phyloP scores from a whole-genome alignment of 2,113 vertebrate species.

The Psittacara wagleri region DNA sequence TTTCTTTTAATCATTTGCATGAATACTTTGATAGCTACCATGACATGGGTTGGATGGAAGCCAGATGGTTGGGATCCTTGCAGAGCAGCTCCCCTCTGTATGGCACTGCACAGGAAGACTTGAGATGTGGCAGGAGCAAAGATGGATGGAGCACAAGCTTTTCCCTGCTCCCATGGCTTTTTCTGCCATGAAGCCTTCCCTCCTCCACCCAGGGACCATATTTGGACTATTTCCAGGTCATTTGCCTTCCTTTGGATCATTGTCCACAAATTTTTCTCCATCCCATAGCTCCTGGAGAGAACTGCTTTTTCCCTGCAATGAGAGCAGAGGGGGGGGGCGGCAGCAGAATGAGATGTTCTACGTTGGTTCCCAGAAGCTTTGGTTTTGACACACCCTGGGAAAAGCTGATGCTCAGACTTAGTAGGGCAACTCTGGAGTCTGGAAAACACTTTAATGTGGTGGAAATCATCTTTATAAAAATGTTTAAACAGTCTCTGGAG shows the following conservation, averaged over 20 bases:
- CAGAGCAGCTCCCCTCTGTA: not conserved
- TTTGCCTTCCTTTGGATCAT: not conserved
- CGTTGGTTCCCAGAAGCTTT: not conserved
- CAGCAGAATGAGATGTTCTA: not conserved
- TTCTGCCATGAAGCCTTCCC: not conserved
- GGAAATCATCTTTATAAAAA: not conserved
- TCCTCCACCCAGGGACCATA: not conserved
- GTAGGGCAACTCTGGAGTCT: not conserved
- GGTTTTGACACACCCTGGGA: not conserved
- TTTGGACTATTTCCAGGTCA: not conserved
- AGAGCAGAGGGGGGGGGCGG: not conserved
- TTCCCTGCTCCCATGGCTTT: not conserved
- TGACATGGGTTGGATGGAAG: not conserved
- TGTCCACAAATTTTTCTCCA: not conserved
- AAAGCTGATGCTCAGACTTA: not conserved
- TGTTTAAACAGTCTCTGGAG: not conserved
- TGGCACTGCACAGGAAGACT: not conserved
- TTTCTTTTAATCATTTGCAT: not conserved
- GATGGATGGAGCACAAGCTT: not conserved
- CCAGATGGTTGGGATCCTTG: not conserved
- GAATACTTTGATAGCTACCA: not conserved
- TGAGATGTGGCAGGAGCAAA: not conserved
- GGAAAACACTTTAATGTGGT: not conserved
- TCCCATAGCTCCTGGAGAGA: not conserved
- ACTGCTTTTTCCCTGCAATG: not conserved